phyloP scores from a whole-genome alignment of 2,797 vertebrate species.

The Pipistrellus pygmaeus region DNA sequence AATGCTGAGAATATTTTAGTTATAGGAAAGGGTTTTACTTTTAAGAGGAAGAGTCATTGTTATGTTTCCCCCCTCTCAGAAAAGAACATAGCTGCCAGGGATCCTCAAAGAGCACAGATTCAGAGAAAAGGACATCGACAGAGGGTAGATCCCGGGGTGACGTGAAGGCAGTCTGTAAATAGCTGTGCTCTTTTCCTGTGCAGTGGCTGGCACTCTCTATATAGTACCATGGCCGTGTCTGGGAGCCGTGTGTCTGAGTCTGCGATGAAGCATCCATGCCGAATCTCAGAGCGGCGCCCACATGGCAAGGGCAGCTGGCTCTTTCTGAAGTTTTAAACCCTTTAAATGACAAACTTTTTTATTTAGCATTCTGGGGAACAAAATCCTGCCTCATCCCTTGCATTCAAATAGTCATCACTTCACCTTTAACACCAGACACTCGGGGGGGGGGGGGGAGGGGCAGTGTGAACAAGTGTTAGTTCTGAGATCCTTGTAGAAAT shows the following conservation, averaged over 20 bases:
- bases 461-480: background rate
- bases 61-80: background rate
- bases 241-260: background rate
- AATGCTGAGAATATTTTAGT: background rate
- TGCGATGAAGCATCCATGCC: background rate
- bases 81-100: conserved; percentile 37
- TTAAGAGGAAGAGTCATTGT: conserved; percentile 7
- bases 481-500: background rate
- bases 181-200: conserved; percentile 68
- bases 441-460: too few species aligned
- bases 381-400: background rate
- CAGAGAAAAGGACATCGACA: conserved; percentile 70
- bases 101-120: conserved; percentile 46
- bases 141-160: conserved; percentile 61
- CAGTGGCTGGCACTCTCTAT: conserved; percentile 52
- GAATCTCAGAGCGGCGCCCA: background rate
- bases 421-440: background rate
- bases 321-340: conserved; percentile 2
- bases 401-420: background rate
- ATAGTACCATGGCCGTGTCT: rapidly evolving
- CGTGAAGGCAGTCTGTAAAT: conserved; percentile 65
- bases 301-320: background rate
- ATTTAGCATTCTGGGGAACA: background rate
- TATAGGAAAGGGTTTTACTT: background rate
- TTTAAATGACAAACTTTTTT: background rate